A percentile compares a stretch with the other conserved stretches of the same genome.
phyloP scores from a whole-genome alignment of 2,888 invertebrate genomes.

The Anthophora plumipes region DNA sequence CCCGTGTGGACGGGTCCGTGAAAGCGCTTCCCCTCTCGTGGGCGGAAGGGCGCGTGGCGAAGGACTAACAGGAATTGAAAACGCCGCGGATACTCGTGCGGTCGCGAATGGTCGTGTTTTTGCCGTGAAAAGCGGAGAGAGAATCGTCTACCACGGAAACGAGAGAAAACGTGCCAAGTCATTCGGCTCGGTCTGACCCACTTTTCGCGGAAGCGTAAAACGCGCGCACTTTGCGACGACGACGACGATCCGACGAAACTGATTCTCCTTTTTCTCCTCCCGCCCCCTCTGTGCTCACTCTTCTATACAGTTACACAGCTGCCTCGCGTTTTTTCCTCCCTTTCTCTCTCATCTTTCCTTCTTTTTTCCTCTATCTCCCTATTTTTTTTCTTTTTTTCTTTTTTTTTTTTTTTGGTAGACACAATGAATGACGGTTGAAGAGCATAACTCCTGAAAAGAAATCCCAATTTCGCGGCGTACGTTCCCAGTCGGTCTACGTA shows the following conservation, averaged over 20 bases:
- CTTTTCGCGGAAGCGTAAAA: constrained; percentile 66
- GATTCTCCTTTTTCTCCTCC: constrained; percentile 51
- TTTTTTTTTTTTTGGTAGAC: constrained; percentile 22
- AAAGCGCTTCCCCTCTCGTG: constrained; percentile 18
- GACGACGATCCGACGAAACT: constrained; percentile 57
- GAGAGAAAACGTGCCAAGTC: constrained; percentile 71
- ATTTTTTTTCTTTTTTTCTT: background rate
- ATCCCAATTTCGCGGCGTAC: constrained; percentile 43
- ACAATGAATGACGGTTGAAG: constrained; percentile 60
- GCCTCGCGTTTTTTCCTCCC: constrained; percentile 25
- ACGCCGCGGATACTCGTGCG: constrained; percentile 58
- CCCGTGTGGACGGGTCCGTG: constrained; percentile 19
- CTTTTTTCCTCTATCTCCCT: background rate
- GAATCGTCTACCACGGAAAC: constrained; percentile 68
- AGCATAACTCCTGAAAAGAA: constrained; percentile 56
- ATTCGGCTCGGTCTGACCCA: constrained; percentile 74
- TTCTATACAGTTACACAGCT: constrained; percentile 38
- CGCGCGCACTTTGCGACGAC: constrained; percentile 55
- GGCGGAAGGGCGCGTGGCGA: constrained; percentile 5
- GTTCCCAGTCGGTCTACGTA: background rate
- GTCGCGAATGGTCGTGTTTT: constrained; percentile 66
- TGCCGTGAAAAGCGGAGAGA: constrained; percentile 54
- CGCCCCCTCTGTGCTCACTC: background rate
- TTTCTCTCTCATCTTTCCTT: background rate
- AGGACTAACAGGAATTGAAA: constrained; percentile 47